Evolutionary conservation across 2,888 invertebrate genomes (phyloP).

Genomic region (Ormyrus nitidulus): DNA sequence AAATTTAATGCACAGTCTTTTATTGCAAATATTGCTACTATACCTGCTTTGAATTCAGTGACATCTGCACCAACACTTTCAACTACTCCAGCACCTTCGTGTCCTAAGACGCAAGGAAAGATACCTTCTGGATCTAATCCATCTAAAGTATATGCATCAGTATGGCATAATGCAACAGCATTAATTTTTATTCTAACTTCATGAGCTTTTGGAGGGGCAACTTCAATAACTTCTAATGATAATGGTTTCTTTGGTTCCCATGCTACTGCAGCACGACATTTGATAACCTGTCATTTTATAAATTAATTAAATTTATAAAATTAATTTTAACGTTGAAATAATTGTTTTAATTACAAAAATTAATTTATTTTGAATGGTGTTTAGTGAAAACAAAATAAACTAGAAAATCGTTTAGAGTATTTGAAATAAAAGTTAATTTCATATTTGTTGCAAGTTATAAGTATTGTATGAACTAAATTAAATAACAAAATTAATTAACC

Average conservation of each 20-base stretch:
- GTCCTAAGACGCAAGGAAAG: constrained; percentile 95
- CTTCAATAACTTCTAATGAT: constrained; percentile 93
- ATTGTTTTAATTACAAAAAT: not conserved
- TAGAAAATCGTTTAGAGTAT: too few species aligned
- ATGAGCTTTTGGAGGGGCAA: constrained; percentile 93
- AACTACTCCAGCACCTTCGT: constrained; percentile 98
- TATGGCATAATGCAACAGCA: constrained; percentile 92
- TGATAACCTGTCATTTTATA: constrained; percentile 81
- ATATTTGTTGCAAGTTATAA: too few species aligned
- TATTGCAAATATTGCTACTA: constrained; percentile 3
- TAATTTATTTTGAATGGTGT: not conserved
- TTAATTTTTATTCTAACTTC: constrained; percentile 91
- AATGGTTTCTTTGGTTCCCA: constrained; percentile 96
- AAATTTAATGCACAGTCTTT: not conserved
- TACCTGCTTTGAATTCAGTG: constrained; percentile 87
- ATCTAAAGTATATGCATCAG: constrained; percentile 92
- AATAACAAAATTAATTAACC: not conserved
- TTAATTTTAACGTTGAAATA: not conserved
- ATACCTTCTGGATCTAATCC: constrained; percentile 94
- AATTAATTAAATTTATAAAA: not conserved
- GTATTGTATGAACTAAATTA: not conserved
- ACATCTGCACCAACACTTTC: constrained; percentile 97
- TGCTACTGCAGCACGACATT: constrained; percentile 96
- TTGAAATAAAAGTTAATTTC: too few species aligned
- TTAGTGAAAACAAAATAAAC: not conserved